Evolutionary conservation across 2,113 vertebrate genomes (phyloP).

Genomic region (Ciconia boyciana): DNA sequence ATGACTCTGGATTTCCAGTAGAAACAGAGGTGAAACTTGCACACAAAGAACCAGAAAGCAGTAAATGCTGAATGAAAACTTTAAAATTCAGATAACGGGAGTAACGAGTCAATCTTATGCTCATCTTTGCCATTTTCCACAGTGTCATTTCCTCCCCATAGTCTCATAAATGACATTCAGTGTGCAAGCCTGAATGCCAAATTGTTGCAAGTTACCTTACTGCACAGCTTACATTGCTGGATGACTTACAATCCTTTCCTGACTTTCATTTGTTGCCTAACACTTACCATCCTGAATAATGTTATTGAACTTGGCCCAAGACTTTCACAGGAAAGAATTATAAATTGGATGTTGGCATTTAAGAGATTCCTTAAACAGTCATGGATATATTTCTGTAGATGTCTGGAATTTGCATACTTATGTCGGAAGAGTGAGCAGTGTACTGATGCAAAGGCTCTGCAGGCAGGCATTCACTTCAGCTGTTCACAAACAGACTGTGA

Average conservation of each 20-base stretch:
- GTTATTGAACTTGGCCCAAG: background rate
- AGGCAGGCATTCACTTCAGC: background rate
- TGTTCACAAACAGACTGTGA: background rate
- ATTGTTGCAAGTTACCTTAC: background rate
- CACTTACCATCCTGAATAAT: background rate
- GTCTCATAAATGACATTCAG: background rate
- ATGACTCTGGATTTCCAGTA: background rate
- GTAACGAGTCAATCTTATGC: background rate
- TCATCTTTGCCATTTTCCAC: background rate
- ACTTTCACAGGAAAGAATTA: background rate
- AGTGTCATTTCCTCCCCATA: background rate
- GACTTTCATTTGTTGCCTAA: background rate
- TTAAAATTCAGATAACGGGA: background rate
- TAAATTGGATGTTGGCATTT: background rate
- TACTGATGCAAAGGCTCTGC: background rate
- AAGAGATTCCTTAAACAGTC: background rate
- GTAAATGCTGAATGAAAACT: background rate
- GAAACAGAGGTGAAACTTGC: background rate
- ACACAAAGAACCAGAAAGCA: background rate
- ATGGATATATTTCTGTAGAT: background rate
- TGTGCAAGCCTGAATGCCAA: background rate
- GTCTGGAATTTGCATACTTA: background rate
- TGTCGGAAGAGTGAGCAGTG: background rate
- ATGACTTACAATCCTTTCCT: background rate
- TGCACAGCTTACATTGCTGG: background rate